Percentiles rank a stretch among this genome's conserved stretches.
phyloP scores from a whole-genome alignment of 2,113 vertebrate genomes.

The Sylvietta virens region DNA sequence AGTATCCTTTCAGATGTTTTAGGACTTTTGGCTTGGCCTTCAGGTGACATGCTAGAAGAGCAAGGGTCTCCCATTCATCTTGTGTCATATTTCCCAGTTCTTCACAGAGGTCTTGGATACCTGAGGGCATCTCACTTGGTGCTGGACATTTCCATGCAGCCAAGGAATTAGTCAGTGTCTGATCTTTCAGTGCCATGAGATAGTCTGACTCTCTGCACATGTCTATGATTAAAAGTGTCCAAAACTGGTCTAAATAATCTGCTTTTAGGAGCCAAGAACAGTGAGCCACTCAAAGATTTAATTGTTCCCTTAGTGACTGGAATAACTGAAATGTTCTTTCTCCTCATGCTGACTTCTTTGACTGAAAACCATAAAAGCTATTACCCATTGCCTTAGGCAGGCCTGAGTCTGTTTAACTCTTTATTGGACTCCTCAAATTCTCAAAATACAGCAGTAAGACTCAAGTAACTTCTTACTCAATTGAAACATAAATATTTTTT shows the following conservation, averaged over 20 bases:
- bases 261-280: background rate
- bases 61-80: background rate
- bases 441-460: background rate
- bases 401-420: constrained; percentile 8
- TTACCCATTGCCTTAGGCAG: constrained; percentile 13
- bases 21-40: background rate
- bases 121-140: background rate
- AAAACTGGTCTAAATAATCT: background rate
- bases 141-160: background rate
- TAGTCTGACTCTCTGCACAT: rapidly evolving
- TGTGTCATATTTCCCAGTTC: background rate
- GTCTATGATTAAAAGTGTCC: background rate
- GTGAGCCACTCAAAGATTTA: background rate
- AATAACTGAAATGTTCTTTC: constrained; percentile 2
- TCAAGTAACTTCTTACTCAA: background rate
- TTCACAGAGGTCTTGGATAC: background rate
- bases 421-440: constrained; percentile 1
- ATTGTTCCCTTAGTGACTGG: constrained; percentile 7
- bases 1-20: background rate
- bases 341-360: background rate
- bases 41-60: background rate
- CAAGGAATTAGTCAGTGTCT: background rate
- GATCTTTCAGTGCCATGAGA: background rate
- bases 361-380: constrained; percentile 30
- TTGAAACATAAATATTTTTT: constrained; percentile 16